Evolutionary conservation across 2,888 invertebrate species (phyloP), one percentile per base, ranked within the genome.

Genomic region (Andrena bicolor): DNA sequence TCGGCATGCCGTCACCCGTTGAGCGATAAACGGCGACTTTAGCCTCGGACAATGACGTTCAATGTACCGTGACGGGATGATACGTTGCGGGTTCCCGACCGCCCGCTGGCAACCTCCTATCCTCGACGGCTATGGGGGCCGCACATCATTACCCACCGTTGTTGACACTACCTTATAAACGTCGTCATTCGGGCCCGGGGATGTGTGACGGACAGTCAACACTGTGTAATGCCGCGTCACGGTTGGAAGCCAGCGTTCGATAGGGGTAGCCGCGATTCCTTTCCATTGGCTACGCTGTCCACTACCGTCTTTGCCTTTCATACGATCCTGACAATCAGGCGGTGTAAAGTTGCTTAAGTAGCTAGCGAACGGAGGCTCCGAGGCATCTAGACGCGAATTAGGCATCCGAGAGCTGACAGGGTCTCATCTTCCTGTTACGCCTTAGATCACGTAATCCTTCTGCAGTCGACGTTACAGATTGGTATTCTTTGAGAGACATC

Each of bases 151-250:
- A 92, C 90, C 90, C 89, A 85, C 88, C 87, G 90, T 88, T 91
- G 92, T 91, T 92, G 92, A 92, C 92, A 92, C 90, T 90, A 87
- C 85, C 89, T 91, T 91, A 91, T 92, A 92, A 92, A 92, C 91
- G 92, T 90, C 88, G 88, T 87, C 90, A 89, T 90, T 90, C 88
- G 84, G 86, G 83, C 82, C 90, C 88, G 88, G 88, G 87, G 89
- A 90, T 89, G 90, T 88, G 90, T 91, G 90, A 91, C 91, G 89
- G 90, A 89, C 90, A 88, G 87, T 88, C 87, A 87, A 83, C 85
- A 88, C 88, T 84, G 88, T 84, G 88, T 89, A 87, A 86, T 91
- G 90, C 89, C 76, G 77, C 84, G 90, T 90, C 90, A 90, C 87
- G 88, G 82, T 79, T 88, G 88, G 79, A 64, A 80, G 86, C 82